Evolutionary conservation across 2,888 invertebrate genomes (phyloP), one percentile per base, ranked within the genome.

Genomic region (Macaria liturata): DNA sequence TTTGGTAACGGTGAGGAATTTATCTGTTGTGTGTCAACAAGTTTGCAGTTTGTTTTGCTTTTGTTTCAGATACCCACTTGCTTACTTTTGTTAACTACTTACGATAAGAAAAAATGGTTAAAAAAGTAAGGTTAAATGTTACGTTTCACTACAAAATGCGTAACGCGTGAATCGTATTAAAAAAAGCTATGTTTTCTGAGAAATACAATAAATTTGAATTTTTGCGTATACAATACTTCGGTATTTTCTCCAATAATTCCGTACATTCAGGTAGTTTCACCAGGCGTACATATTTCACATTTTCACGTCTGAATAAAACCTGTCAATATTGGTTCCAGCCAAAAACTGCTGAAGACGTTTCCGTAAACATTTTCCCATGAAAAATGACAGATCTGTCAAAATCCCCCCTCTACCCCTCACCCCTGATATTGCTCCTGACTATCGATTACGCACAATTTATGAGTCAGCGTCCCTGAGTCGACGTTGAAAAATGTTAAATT

Each of bases 401-500:
- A 55, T 48, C 43, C 32, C 30, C 20, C 51, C 59, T 47, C 45
- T 51, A 42, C 49, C 45, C 45, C 30, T 20, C 20, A 20, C 20
- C 20, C 20, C 20, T 20, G 40, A 54, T 57, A 61, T 55, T 50
- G 49, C 34, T 59, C 52, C 46, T 65, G 59, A 52, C 64, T 68
- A 70, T 72, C 68, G 69, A 71, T 72, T 71, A 69, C 64, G 42
- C 47, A 61, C 56, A 68, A 72, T 75, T 69, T 71, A 75, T 67
- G 71, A 70, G 53, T 50, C 40, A 42, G 55, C 65, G 61, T 63
- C 66, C 65, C 62, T 55, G 47, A 46, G 42, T 32, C 66, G 70
- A 72, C 69, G 70, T 61, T 70, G 67, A 68, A 71, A 69, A 71
- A 69, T 67, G 61, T 58, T 46, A 61, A 66, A 60, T 69, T 68